Conservation (phyloP, 2,797 vertebrate species). For the Acanthurus leucopareius region DNA sequence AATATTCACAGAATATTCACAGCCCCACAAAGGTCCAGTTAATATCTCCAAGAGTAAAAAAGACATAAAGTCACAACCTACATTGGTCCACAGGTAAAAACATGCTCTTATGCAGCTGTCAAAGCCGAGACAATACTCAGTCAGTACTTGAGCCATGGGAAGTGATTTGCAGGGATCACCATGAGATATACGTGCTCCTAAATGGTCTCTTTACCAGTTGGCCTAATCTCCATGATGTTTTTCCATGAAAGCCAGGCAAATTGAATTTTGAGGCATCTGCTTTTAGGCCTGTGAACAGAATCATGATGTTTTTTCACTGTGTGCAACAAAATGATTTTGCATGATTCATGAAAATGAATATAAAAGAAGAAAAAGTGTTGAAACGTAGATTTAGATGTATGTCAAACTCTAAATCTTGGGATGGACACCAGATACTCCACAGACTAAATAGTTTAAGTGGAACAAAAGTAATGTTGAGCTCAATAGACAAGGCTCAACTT, state of each 20-base stretch:
- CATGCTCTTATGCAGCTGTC: constrained; percentile 34
- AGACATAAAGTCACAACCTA: constrained; percentile 14
- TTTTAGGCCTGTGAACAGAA: constrained; percentile 43
- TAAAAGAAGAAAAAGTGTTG: constrained; percentile 40
- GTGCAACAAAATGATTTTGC: constrained; percentile 47
- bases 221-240: constrained; percentile 69
- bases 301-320: constrained; percentile 52
- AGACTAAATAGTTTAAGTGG: constrained; percentile 53
- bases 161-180: constrained; percentile 69
- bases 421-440: constrained; percentile 50
- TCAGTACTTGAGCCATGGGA: constrained; percentile 39
- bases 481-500: constrained; percentile 40
- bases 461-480: constrained; percentile 49
- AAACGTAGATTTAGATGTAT: constrained; percentile 59
- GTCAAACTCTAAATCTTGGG: constrained; percentile 51
- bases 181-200: constrained; percentile 67
- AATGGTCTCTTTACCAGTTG: constrained; percentile 73
- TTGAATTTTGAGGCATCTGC: constrained; percentile 68
- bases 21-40: neutral
- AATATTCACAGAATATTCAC: constrained; percentile 13
- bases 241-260: constrained; percentile 67
- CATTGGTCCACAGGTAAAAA: constrained; percentile 4
- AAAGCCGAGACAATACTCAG: constrained; percentile 20
- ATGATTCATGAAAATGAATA: constrained; percentile 56
- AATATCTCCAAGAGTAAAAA: neutral